Percentiles rank a stretch among this genome's conserved stretches.
phyloP scores from a whole-genome alignment of 2,797 vertebrate species.

The Eospalax fontanierii region DNA sequence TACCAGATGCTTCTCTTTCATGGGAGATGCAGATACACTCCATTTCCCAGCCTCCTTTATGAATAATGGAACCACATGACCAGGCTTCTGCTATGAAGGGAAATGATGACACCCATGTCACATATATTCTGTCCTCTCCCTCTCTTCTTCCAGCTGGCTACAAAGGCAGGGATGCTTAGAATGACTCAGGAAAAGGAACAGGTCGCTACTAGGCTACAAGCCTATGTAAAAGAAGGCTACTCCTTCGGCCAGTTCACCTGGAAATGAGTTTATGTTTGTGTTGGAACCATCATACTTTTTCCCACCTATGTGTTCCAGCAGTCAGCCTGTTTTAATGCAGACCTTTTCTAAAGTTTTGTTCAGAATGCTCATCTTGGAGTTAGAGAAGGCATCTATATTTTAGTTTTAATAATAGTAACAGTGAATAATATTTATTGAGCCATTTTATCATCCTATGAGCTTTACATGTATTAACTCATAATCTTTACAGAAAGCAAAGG shows the following conservation, averaged over 20 bases:
- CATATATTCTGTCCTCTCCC: not conserved
- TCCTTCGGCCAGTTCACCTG: not conserved
- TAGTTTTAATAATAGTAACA: not conserved
- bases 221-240: fast-evolving
- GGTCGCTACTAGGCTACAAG: not conserved
- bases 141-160: not conserved
- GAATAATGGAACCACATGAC: not conserved
- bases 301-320: not conserved
- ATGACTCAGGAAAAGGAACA: not conserved
- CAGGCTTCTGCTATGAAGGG: not conserved
- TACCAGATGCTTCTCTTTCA: not conserved
- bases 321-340: not conserved
- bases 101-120: not conserved
- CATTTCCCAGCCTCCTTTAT: not conserved
- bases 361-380: not conserved
- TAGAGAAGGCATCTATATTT: not conserved
- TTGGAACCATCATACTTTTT: not conserved
- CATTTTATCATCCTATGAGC: not conserved
- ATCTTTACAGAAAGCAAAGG: not conserved
- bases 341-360: not conserved
- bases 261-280: not conserved
- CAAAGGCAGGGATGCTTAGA: not conserved
- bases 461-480: not conserved
- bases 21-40: not conserved
- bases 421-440: not conserved